These are phyloP conservation scores for Enteromius unitaeniatus DNA, from an alignment of 2,797 vertebrate genomes.

Conservation along the genomic window DNA sequence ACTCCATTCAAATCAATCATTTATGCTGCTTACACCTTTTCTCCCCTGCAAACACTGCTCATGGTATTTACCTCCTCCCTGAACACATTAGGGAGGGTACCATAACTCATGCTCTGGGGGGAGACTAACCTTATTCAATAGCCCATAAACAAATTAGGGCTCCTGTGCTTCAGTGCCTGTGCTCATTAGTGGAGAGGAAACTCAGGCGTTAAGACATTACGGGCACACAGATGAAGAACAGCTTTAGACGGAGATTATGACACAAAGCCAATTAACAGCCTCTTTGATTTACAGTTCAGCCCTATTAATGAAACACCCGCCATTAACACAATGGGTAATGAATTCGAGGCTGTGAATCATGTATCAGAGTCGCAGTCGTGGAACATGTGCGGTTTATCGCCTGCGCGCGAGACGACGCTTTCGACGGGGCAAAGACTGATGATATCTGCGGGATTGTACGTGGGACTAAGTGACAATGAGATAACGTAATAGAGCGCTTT, in stretches of 20 bases:
- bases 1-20: conserved; percentile 40
- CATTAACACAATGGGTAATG: conserved; percentile 61
- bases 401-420: not conserved
- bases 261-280: conserved; percentile 65
- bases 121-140: conserved; percentile 62
- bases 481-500: conserved; percentile 29
- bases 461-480: conserved; percentile 28
- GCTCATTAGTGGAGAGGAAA: conserved; percentile 63
- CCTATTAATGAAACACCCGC: conserved; percentile 60
- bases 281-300: conserved; percentile 60
- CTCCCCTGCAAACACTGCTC: conserved; percentile 17
- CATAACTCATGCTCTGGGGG: conserved; percentile 53
- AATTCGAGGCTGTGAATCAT: conserved; percentile 48
- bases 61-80: conserved; percentile 59
- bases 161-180: conserved; percentile 55
- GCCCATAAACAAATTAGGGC: conserved; percentile 59
- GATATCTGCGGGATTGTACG: conserved; percentile 23
- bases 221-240: conserved; percentile 52
- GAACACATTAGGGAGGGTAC: conserved; percentile 49
- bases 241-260: conserved; percentile 59
- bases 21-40: conserved; percentile 36
- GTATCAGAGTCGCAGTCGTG: conserved; percentile 36
- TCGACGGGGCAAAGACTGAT: conserved; percentile 13
- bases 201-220: conserved; percentile 56
- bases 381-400: conserved; percentile 30